Conservation (phyloP, 2,888 invertebrate genomes). For the Cylindroiulus punctatus region DNA sequence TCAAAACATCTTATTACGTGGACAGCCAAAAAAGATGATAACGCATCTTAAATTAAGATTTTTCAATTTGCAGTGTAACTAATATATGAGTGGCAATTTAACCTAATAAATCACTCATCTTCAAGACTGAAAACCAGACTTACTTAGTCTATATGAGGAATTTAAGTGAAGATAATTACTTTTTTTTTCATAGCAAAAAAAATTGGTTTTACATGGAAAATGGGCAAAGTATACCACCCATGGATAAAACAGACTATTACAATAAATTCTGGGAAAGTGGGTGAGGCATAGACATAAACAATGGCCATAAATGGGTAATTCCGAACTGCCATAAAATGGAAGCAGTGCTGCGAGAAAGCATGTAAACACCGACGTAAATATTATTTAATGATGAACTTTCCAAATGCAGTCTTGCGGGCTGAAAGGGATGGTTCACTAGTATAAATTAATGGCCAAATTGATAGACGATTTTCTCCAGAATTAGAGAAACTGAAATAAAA, state of each 20-base stretch:
- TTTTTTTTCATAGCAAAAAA: background rate
- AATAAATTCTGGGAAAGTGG: background rate
- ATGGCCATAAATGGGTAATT: background rate
- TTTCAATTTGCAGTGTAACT: too few relatives aligned
- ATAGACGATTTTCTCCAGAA: too few relatives aligned
- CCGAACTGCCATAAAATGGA: background rate
- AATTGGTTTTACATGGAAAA: background rate
- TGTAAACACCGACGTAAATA: constrained; percentile 1
- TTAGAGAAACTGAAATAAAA: too few relatives aligned
- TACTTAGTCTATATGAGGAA: too few relatives aligned
- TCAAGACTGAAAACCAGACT: too few relatives aligned
- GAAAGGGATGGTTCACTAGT: background rate
- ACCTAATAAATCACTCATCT: too few relatives aligned
- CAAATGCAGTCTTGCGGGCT: background rate
- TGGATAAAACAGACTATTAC: background rate
- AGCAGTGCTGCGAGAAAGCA: background rate
- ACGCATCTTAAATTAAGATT: too few relatives aligned
- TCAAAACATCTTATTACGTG: too few relatives aligned
- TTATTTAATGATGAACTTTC: background rate
- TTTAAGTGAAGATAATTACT: too few relatives aligned
- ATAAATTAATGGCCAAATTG: background rate
- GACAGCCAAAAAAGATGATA: too few relatives aligned
- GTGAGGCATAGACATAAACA: background rate
- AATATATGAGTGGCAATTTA: too few relatives aligned
- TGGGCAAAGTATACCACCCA: background rate